Conservation (phyloP, 2,888 invertebrate genomes). For the Latheticus oryzae region DNA sequence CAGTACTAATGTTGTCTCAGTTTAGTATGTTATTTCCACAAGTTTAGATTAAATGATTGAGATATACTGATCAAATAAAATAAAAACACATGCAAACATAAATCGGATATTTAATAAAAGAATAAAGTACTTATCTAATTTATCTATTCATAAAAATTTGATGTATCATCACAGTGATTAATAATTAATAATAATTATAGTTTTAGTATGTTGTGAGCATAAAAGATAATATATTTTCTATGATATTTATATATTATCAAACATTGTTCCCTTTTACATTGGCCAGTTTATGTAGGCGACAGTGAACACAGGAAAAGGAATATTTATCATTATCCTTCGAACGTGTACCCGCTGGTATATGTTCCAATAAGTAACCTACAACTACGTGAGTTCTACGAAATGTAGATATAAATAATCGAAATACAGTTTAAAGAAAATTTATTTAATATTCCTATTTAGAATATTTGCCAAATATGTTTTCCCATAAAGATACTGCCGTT, state of each 20-base stretch:
- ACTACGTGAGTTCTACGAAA: constrained; percentile 38
- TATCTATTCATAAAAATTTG: constrained; percentile 11
- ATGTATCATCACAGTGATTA: constrained; percentile 16
- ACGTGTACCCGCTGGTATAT: constrained; percentile 25
- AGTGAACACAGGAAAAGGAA: constrained; percentile 22
- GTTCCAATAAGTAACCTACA: constrained; percentile 38
- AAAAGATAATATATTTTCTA: too few relatives aligned
- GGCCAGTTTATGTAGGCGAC: constrained; percentile 22
- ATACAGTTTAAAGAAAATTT: constrained; percentile 51
- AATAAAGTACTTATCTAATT: too few relatives aligned
- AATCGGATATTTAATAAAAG: too few relatives aligned
- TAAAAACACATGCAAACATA: background rate
- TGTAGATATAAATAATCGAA: constrained; percentile 49
- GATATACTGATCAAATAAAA: constrained; percentile 13
- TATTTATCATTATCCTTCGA: constrained; percentile 29
- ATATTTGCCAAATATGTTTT: constrained; percentile 45
- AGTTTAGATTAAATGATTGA: constrained; percentile 25
- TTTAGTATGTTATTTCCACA: constrained; percentile 18
- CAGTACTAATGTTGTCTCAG: constrained; percentile 27
- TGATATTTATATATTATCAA: constrained; percentile 21
- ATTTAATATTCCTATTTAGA: constrained; percentile 44
- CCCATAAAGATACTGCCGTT: constrained; percentile 41
- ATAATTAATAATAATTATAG: constrained; percentile 6
- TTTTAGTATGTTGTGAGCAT: too few relatives aligned
- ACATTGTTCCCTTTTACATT: constrained; percentile 16